These are phyloP conservation scores for Leptoclinus maculatus DNA, from an alignment of 2,797 vertebrate genomes.

Conservation along the genomic window DNA sequence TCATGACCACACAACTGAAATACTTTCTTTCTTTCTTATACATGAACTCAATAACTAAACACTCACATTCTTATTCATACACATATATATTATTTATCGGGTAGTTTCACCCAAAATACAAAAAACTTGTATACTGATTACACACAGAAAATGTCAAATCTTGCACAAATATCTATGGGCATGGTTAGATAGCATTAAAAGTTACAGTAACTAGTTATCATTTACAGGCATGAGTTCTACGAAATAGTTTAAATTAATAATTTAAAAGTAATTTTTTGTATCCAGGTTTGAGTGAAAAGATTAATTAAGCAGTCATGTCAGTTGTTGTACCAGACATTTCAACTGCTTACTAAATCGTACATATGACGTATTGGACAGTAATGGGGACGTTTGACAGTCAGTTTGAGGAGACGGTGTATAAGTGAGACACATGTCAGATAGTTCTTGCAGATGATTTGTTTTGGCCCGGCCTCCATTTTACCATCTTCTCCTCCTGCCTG, in stretches of 20 bases:
- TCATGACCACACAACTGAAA: background rate
- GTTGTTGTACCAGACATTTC: background rate
- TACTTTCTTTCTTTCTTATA: background rate
- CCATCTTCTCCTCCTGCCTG: slow-evolving; percentile 51
- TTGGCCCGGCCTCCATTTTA: slow-evolving; percentile 65
- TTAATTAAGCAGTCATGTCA: slow-evolving; percentile 6
- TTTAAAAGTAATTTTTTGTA: background rate
- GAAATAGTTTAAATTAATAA: background rate
- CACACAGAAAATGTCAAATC: background rate
- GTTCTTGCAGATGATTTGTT: slow-evolving; percentile 50
- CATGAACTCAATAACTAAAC: background rate
- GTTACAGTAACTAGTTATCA: background rate
- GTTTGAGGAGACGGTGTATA: slow-evolving; percentile 11
- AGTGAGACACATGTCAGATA: slow-evolving; percentile 19
- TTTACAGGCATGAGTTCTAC: background rate
- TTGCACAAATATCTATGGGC: background rate
- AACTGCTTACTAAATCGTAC: slow-evolving; percentile 11
- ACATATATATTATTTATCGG: background rate
- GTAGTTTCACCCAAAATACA: background rate
- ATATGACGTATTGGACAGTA: slow-evolving; percentile 22
- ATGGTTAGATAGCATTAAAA: background rate
- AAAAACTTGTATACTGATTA: background rate
- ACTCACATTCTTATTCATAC: background rate
- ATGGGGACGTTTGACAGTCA: slow-evolving; percentile 17
- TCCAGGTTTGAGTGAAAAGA: slow-evolving; percentile 4